A percentile compares a stretch with the other conserved stretches of the same genome.
These are phyloP conservation scores for Campoletis raptor DNA, from an alignment of 2,888 invertebrate genomes.

Conservation along the genomic window DNA sequence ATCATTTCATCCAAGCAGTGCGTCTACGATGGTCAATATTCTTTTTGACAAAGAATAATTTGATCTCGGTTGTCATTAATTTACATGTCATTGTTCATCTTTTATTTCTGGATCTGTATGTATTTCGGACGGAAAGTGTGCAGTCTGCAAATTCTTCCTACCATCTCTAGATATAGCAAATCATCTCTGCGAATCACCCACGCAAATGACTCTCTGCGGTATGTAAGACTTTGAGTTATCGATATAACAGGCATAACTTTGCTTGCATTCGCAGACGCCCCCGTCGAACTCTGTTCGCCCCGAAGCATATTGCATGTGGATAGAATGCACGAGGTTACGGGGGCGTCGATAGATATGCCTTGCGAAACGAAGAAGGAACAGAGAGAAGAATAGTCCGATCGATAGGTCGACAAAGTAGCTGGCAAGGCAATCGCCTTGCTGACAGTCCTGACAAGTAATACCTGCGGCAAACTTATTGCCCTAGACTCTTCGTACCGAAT, in stretches of 20 bases:
- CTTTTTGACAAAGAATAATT: constrained; percentile 50
- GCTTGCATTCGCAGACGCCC: constrained; percentile 59
- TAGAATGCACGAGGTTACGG: constrained; percentile 60
- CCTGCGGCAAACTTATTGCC: constrained; percentile 76
- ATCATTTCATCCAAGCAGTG: background rate
- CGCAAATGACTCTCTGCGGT: constrained; percentile 53
- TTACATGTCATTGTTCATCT: constrained; percentile 1
- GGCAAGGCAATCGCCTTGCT: constrained; percentile 73
- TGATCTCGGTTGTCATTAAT: constrained; percentile 24
- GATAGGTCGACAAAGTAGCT: constrained; percentile 74
- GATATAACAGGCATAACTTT: constrained; percentile 64
- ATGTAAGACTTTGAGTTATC: constrained; percentile 64
- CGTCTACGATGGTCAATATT: constrained; percentile 2
- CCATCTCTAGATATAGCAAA: constrained; percentile 24
- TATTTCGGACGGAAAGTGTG: constrained; percentile 16
- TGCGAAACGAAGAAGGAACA: constrained; percentile 20
- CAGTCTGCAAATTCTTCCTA: constrained; percentile 25
- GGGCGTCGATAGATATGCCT: constrained; percentile 57
- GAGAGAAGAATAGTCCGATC: constrained; percentile 65
- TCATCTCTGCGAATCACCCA: constrained; percentile 52
- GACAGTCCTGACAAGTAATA: constrained; percentile 77
- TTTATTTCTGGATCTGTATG: constrained; percentile 4
- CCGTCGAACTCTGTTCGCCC: constrained; percentile 53
- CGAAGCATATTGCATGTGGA: constrained; percentile 51
- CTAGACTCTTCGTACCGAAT: constrained; percentile 72